Percentiles rank a stretch among this genome's conserved stretches.
Evolutionary conservation across 1,140 invertebrate species (phyloP).

Genomic region (Stenopsyche tienmushanensis): DNA sequence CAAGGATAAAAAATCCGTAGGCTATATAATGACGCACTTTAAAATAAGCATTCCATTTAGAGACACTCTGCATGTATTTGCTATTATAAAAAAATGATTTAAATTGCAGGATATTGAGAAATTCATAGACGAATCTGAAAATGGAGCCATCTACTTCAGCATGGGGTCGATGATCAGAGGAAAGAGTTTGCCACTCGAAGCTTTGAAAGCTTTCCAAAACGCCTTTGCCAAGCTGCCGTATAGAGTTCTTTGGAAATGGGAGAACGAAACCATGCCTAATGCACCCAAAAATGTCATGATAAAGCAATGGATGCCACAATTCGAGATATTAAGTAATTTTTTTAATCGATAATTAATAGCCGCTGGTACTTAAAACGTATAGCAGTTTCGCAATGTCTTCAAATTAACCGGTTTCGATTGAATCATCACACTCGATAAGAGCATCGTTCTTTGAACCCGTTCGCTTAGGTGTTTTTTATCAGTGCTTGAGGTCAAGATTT

Average conservation of each 20-base stretch:
- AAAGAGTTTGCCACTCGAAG: constrained; percentile 50
- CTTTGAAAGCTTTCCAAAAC: constrained; percentile 52
- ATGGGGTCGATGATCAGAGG: constrained; percentile 60
- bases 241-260: constrained; percentile 65
- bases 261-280: constrained; percentile 53
- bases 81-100: constrained; percentile 18
- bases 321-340: constrained; percentile 58
- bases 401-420: no score
- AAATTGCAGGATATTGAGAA: constrained; percentile 59
- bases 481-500: background rate
- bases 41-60: no score
- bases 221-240: constrained; percentile 59
- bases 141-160: constrained; percentile 65
- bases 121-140: constrained; percentile 60
- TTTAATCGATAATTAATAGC: background rate
- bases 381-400: no score
- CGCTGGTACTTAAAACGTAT: background rate
- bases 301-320: constrained; percentile 64
- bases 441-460: no score
- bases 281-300: constrained; percentile 58
- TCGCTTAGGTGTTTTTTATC: no score
- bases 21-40: no score
- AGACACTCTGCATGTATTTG: no score
- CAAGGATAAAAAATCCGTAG: no score
- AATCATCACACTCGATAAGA: no score